Evolutionary conservation across 2,888 invertebrate genomes (phyloP), one percentile per base, ranked within the genome.

Genomic region (Oscheius sp.): DNA sequence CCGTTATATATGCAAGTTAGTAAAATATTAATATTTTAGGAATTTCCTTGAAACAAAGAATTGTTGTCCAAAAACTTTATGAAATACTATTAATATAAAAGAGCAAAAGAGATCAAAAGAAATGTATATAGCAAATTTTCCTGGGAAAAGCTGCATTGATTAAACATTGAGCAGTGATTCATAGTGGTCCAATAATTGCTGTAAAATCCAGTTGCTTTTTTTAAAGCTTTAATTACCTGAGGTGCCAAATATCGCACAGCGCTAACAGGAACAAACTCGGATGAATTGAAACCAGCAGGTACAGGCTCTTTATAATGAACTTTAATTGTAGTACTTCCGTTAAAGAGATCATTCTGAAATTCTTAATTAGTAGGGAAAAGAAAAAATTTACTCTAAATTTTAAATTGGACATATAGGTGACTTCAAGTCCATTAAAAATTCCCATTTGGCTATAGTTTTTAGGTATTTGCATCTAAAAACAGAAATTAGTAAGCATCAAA

Each of bases 221-320:
- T n/a, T n/a, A 50, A 6, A 50, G 50, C 23, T n/a, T 20, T 3
- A 50, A 50, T 5, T 58, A 45, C 45, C 61, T 45, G 42, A 3
- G 61, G 61, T 42, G 61, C 61, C 3, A n/a, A 39, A n/a, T 61
- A 15, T 2, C 61, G 45, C 10, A 61, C 42, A 27, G n/a, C 23
- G 3, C 31, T 17, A 20, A 25, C 20, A 34, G 33, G 23, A 1
- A 55, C 17, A 34, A 33, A n/a, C 10, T 55, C 55, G 12, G 17
- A 34, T 20, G 10, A 5, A 2, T 55, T 12, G 20, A 55, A 55
- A 20, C 15, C 6, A n/a, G 15, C 17, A 55, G 55, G 55, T 17
- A 34, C 23, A 31, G 48, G 48, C 12, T 15, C 4, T 17, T 33
- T 55, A 25, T 55, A 55, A 25, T 6, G n/a, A 2, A 55, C 55